phyloP scores from a whole-genome alignment of 2,888 invertebrate genomes.

The Patella caerulea region DNA sequence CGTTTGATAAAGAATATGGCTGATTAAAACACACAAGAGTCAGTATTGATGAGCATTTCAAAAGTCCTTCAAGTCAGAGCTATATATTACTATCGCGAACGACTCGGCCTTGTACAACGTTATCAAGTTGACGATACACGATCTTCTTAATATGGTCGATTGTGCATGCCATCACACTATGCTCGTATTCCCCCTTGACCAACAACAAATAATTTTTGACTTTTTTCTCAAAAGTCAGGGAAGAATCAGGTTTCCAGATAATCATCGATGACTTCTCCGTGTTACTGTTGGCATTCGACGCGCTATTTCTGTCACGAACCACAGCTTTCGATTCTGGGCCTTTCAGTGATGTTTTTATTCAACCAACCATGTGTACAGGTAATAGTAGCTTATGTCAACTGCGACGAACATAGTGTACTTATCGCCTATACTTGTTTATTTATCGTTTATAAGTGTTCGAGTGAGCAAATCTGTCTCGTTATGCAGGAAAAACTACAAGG shows the following conservation, averaged over 20 bases:
- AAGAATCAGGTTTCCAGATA: conserved; percentile 5
- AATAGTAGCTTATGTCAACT: conserved; percentile 6
- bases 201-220: background rate
- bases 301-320: too few species aligned
- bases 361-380: background rate
- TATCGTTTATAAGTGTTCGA: background rate
- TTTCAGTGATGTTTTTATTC: background rate
- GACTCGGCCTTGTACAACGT: background rate
- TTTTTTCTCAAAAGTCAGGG: background rate
- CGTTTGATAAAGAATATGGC: too few species aligned
- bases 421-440: background rate
- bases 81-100: background rate
- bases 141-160: background rate
- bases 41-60: too few species aligned
- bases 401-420: background rate
- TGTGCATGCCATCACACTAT: background rate
- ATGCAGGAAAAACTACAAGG: too few species aligned
- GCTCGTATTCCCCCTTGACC: background rate
- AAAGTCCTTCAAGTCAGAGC: background rate
- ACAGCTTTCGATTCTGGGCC: too few species aligned
- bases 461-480: too few species aligned
- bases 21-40: too few species aligned
- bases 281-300: too few species aligned
- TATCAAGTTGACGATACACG: background rate
- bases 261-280: conserved; percentile 1